Conservation (phyloP, 1,140 invertebrate genomes). For the Asobara japonica region DNA sequence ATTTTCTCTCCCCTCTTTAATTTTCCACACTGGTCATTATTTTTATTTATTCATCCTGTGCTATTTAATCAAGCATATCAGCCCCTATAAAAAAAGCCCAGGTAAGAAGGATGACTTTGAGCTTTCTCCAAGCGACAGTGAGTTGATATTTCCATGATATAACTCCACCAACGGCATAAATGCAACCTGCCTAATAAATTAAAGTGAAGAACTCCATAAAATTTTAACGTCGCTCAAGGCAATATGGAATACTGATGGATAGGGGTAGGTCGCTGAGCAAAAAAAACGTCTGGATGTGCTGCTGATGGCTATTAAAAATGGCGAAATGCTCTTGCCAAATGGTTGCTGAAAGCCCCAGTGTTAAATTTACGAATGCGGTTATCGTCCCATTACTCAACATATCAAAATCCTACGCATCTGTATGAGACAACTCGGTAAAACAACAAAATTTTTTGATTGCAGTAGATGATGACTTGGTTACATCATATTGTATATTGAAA, state of each 20-base stretch:
- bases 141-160: background rate
- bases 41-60: too few species aligned
- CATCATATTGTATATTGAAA: too few species aligned
- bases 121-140: background rate
- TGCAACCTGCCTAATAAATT: constrained; percentile 16
- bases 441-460: too few species aligned
- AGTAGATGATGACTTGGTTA: too few species aligned
- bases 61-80: too few species aligned
- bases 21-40: too few species aligned
- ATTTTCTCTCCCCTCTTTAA: too few species aligned
- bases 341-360: background rate
- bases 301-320: background rate
- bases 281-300: background rate
- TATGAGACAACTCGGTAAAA: background rate
- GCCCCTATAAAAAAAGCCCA: too few species aligned
- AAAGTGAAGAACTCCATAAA: constrained; percentile 23
- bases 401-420: background rate
- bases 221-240: constrained; percentile 11
- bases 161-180: constrained; percentile 7
- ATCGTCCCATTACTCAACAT: background rate
- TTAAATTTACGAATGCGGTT: background rate
- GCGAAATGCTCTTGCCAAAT: background rate
- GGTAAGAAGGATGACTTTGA: too few species aligned
- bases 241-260: background rate
- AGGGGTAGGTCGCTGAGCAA: background rate